phyloP scores from a whole-genome alignment of 2,113 vertebrate species.

The Silurus glanis region DNA sequence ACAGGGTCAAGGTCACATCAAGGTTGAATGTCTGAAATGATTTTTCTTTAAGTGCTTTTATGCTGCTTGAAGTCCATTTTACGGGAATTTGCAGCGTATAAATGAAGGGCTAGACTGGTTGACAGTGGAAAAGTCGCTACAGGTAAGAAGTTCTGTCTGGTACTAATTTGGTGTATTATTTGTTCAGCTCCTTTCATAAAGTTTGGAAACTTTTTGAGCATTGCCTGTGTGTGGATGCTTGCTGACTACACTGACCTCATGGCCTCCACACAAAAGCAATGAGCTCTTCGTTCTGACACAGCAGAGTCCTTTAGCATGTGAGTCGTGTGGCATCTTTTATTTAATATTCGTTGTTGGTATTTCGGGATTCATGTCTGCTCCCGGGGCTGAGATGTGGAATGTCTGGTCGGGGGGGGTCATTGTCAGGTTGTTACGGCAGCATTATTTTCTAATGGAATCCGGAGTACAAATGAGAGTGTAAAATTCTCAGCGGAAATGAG shows the following conservation, averaged over 20 bases:
- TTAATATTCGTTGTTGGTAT: slow-evolving; percentile 41
- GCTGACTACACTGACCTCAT: not conserved
- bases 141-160: not conserved
- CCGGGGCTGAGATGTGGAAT: slow-evolving; percentile 23
- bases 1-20: not conserved
- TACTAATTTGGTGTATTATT: not conserved
- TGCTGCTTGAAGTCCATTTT: not conserved
- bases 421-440: slow-evolving; percentile 29
- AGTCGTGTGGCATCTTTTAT: slow-evolving; percentile 2
- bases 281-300: not conserved
- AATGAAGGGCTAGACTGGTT: not conserved
- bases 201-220: slow-evolving; percentile 1
- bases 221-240: not conserved
- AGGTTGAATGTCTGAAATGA: not conserved
- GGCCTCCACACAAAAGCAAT: not conserved
- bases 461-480: slow-evolving; percentile 41
- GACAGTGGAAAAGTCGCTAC: too few species aligned
- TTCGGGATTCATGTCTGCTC: slow-evolving; percentile 37
- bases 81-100: not conserved
- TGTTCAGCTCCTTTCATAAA: not conserved
- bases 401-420: slow-evolving; percentile 47
- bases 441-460: slow-evolving; percentile 48
- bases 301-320: slow-evolving; percentile 4
- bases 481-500: slow-evolving; percentile 53
- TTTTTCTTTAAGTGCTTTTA: too few species aligned